A percentile compares a stretch with the other conserved stretches of the same genome.
Conservation (phyloP, 2,888 invertebrate species). For the Elmis aenea region DNA sequence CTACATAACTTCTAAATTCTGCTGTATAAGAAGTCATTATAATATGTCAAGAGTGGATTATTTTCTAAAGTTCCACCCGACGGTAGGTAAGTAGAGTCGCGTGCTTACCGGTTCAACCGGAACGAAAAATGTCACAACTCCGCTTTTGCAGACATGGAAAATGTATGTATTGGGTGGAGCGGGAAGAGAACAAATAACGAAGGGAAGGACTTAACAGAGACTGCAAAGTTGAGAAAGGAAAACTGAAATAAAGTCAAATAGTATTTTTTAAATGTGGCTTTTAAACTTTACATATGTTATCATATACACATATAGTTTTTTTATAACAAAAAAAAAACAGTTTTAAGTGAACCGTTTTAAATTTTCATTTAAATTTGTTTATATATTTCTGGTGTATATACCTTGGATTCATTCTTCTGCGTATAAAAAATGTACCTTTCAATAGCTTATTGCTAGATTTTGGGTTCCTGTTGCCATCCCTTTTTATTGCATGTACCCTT, state of each 20-base stretch:
- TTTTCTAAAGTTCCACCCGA: slow-evolving; percentile 16
- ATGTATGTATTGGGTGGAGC: slow-evolving; percentile 18
- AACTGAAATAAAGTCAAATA: slow-evolving; percentile 13
- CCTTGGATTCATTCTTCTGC: no score
- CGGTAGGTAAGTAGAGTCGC: slow-evolving; percentile 19
- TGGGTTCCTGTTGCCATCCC: no score
- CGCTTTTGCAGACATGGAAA: slow-evolving; percentile 17
- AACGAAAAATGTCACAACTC: slow-evolving; percentile 20
- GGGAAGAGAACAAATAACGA: slow-evolving; percentile 11
- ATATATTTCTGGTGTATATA: no score
- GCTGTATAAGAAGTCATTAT: slow-evolving; percentile 15
- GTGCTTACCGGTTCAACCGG: slow-evolving; percentile 17
- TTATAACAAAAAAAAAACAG: no score
- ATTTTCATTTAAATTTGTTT: no score
- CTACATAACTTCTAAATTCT: slow-evolving; percentile 9
- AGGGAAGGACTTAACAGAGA: slow-evolving; percentile 5
- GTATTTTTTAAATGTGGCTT: slow-evolving; percentile 12
- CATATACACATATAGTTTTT: no score
- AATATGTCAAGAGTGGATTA: slow-evolving; percentile 17
- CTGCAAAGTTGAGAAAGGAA: slow-evolving; percentile 7
- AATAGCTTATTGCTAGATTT: no score
- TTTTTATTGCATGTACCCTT: no score
- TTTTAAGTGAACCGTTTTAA: no score
- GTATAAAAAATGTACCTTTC: no score
- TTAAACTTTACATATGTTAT: no score